phyloP scores from a whole-genome alignment of 64 coral and sea anemone genomes.

The Montipora sp. region DNA sequence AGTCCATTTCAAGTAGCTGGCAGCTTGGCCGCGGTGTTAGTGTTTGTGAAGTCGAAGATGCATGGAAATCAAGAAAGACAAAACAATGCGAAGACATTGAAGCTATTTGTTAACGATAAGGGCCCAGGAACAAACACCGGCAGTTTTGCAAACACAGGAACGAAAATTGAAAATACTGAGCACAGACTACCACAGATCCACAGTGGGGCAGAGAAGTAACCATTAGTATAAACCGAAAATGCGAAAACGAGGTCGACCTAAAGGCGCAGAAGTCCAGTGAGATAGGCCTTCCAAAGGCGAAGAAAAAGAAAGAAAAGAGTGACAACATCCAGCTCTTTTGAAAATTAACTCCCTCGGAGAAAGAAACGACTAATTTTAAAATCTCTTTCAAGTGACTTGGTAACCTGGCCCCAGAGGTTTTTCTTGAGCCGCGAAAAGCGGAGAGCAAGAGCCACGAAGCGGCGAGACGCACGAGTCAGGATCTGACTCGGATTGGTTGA shows the following conservation, averaged over 20 bases:
- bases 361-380: constrained; percentile 29
- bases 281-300: constrained; percentile 34
- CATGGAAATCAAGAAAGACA: neutral
- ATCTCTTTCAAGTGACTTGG: constrained; percentile 2
- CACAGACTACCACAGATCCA: neutral
- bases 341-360: constrained; percentile 18
- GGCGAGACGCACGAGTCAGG: no score
- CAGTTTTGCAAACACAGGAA: neutral
- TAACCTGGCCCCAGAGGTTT: no score
- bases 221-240: constrained; percentile 38
- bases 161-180: neutral
- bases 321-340: constrained; percentile 24
- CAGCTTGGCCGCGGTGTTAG: constrained; percentile 29
- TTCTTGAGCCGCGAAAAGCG: no score
- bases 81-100: neutral
- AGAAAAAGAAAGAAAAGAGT: constrained; percentile 23
- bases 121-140: neutral
- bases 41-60: constrained; percentile 9
- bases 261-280: constrained; percentile 36
- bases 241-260: constrained; percentile 13
- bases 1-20: constrained; percentile 33
- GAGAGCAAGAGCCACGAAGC: no score
- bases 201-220: neutral
- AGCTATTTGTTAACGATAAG: neutral
- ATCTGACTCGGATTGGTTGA: no score